Evolutionary conservation across 2,888 invertebrate species (phyloP).

Genomic region (Acleris literana): DNA sequence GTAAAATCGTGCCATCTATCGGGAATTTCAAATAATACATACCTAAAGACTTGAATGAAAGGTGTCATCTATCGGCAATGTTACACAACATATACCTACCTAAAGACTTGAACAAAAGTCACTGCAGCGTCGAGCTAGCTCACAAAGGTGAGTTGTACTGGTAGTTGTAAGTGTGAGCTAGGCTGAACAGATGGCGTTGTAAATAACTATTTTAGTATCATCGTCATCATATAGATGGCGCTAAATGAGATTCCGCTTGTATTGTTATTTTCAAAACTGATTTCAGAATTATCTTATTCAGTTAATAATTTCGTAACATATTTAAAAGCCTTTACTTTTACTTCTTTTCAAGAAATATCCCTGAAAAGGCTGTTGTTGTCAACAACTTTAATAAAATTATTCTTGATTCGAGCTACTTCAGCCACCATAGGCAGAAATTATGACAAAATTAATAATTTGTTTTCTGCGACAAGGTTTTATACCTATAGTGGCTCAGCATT

Average conservation of each 20-base stretch:
- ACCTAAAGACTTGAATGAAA: neutral
- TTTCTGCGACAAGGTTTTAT: too few species aligned
- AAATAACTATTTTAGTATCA: neutral
- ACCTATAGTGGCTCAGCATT: too few species aligned
- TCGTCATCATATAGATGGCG: conserved; percentile 5
- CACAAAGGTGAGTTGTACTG: neutral
- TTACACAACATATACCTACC: neutral
- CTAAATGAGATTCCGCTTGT: neutral
- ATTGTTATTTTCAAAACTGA: neutral
- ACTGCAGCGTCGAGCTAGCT: neutral
- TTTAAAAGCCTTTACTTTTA: too few species aligned
- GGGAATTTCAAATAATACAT: neutral
- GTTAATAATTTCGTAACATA: too few species aligned
- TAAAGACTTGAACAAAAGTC: neutral
- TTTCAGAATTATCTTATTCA: neutral
- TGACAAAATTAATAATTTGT: too few species aligned
- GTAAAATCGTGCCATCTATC: conserved; percentile 11
- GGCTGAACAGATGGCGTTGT: conserved; percentile 16
- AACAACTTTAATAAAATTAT: too few species aligned
- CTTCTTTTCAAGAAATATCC: too few species aligned
- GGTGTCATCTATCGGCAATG: conserved; percentile 6
- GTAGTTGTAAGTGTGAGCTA: neutral
- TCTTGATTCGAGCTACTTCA: too few species aligned
- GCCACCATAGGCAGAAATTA: too few species aligned
- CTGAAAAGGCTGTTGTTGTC: too few species aligned